Conservation (phyloP, 2,888 invertebrate genomes). For the Dysmachus trigonus region DNA sequence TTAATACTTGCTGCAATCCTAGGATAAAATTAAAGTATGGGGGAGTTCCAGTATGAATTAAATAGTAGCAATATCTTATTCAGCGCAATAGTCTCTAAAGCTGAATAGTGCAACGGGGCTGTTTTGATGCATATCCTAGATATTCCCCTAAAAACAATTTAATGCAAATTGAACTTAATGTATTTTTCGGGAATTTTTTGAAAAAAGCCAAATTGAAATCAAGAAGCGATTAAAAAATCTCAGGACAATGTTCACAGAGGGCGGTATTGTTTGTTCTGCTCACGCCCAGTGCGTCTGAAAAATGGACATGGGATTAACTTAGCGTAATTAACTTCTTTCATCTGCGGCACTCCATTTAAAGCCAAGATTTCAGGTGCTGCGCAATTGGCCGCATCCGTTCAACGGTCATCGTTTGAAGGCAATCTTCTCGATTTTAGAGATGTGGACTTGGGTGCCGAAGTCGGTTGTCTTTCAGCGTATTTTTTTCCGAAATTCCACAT, state of each 20-base stretch:
- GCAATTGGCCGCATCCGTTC: neutral
- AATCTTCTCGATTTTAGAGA: neutral
- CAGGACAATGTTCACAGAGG: neutral
- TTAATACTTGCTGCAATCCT: too few relatives aligned
- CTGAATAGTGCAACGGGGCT: too few relatives aligned
- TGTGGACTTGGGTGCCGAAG: neutral
- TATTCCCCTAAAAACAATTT: neutral
- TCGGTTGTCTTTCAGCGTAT: neutral
- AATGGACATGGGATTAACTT: neutral
- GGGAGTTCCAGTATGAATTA: too few relatives aligned
- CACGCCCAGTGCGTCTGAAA: neutral
- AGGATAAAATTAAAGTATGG: neutral
- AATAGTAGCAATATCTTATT: too few relatives aligned
- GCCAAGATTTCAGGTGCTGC: neutral
- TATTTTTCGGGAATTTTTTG: neutral
- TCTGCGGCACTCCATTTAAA: neutral
- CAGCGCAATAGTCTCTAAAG: too few relatives aligned
- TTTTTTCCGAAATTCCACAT: neutral
- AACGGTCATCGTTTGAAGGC: neutral
- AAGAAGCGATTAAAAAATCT: neutral
- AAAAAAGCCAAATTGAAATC: neutral
- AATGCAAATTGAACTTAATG: too few relatives aligned
- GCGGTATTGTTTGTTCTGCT: neutral
- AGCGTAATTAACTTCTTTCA: neutral
- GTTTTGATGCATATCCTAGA: neutral